A percentile compares a stretch with the other conserved stretches of the same genome.
These are phyloP conservation scores for Apamea epomidion DNA, from an alignment of 2,888 invertebrate species.

Conservation along the genomic window DNA sequence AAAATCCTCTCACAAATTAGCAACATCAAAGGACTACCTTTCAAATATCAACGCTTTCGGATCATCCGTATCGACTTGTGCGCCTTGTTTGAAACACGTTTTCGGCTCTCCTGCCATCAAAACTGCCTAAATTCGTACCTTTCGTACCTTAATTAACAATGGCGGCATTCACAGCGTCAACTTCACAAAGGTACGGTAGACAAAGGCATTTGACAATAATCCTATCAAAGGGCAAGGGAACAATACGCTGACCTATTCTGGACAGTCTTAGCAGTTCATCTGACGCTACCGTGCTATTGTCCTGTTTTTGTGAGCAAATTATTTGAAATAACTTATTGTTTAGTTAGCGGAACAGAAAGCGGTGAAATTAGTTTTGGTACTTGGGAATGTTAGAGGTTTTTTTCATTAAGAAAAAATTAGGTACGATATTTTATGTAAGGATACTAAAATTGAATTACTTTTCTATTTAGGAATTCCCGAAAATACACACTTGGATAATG, in stretches of 20 bases:
- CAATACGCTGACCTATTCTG: constrained; percentile 65
- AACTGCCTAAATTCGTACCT: constrained; percentile 55
- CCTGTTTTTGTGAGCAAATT: constrained; percentile 47
- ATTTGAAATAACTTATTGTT: constrained; percentile 44
- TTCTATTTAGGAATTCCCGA: neutral
- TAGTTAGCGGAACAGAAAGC: constrained; percentile 1
- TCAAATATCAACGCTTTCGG: constrained; percentile 19
- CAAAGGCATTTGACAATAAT: constrained; percentile 69
- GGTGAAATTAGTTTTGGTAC: neutral
- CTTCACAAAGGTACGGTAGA: constrained; percentile 65
- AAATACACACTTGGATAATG: neutral
- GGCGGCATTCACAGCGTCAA: constrained; percentile 50
- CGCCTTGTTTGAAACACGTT: constrained; percentile 24
- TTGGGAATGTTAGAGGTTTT: neutral
- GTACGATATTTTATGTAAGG: neutral
- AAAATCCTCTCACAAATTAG: constrained; percentile 22
- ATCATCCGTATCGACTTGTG: constrained; percentile 19
- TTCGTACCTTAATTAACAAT: constrained; percentile 63
- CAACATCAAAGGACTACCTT: constrained; percentile 38
- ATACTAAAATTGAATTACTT: neutral
- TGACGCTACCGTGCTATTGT: constrained; percentile 55
- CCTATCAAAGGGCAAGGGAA: constrained; percentile 66
- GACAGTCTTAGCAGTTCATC: constrained; percentile 56
- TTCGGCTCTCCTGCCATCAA: constrained; percentile 42
- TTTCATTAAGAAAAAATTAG: neutral